Conservation (phyloP, 2,888 invertebrate species). For the Pyralis farinalis region DNA sequence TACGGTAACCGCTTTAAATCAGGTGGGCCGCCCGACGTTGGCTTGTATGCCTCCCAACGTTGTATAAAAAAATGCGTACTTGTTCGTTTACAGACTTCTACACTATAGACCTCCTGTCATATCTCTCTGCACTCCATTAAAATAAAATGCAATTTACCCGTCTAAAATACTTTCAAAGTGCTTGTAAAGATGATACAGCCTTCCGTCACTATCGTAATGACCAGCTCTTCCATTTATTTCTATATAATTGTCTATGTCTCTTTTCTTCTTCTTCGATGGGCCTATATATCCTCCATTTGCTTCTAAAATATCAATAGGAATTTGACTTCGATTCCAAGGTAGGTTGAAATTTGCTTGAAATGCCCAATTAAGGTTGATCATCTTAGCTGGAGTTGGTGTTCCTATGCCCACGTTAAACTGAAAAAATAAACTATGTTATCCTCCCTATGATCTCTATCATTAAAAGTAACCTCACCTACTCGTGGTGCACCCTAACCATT, state of each 20-base stretch:
- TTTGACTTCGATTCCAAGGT: conserved; percentile 67
- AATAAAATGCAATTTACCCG: too few relatives aligned
- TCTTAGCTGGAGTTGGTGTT: conserved; percentile 53
- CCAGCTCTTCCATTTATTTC: conserved; percentile 14
- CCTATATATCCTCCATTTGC: conserved; percentile 55
- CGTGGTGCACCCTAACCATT: too few relatives aligned
- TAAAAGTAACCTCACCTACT: too few relatives aligned
- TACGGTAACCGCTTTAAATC: too few relatives aligned
- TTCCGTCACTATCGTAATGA: conserved; percentile 51
- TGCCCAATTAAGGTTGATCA: conserved; percentile 62
- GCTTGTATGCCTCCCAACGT: too few relatives aligned
- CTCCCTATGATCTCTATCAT: too few relatives aligned
- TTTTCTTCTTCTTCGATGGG: conserved; percentile 43
- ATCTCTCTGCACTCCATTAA: too few relatives aligned
- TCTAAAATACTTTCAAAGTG: conserved; percentile 52
- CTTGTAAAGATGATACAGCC: conserved; percentile 63
- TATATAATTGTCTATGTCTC: conserved; percentile 26
- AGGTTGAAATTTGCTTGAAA: conserved; percentile 71
- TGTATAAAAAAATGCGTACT: too few relatives aligned
- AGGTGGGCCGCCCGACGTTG: too few relatives aligned
- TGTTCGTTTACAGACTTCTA: too few relatives aligned
- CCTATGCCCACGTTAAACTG: conserved; percentile 66
- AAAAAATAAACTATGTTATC: conserved; percentile 24
- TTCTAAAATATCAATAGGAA: conserved; percentile 58
- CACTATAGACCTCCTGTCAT: too few relatives aligned